A percentile compares a stretch with the other conserved stretches of the same genome.
Conservation (phyloP, 2,113 vertebrate species). For the Talpa occidentalis region DNA sequence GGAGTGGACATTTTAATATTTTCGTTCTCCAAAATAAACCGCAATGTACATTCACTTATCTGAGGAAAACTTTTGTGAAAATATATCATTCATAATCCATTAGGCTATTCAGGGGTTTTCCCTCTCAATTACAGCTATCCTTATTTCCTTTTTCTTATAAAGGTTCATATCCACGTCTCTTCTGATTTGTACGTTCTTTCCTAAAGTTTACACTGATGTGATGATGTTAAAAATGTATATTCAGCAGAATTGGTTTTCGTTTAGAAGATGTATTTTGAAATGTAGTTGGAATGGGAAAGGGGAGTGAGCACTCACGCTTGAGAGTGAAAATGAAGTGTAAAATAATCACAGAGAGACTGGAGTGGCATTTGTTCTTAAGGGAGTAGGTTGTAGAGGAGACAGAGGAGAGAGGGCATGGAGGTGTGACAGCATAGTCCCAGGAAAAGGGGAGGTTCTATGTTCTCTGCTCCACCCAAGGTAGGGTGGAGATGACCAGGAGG, state of each 20-base stretch:
- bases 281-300: not conserved
- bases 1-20: not conserved
- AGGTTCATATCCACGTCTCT: not conserved
- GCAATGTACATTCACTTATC: not conserved
- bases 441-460: no score
- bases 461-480: no score
- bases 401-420: rapidly evolving
- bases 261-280: not conserved
- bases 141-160: not conserved
- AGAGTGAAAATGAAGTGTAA: not conserved
- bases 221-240: not conserved
- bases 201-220: not conserved
- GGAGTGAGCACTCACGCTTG: not conserved
- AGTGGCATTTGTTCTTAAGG: not conserved
- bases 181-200: not conserved
- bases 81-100: not conserved
- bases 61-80: not conserved
- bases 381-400: not conserved
- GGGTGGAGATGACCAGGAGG: no score
- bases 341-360: not conserved
- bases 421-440: no score
- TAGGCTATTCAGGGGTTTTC: not conserved
- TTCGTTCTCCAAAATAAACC: not conserved
- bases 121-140: not conserved
- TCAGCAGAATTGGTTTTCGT: not conserved